Evolutionary conservation across 2,797 vertebrate genomes (phyloP).

Genomic region (Trematomus bernacchii): DNA sequence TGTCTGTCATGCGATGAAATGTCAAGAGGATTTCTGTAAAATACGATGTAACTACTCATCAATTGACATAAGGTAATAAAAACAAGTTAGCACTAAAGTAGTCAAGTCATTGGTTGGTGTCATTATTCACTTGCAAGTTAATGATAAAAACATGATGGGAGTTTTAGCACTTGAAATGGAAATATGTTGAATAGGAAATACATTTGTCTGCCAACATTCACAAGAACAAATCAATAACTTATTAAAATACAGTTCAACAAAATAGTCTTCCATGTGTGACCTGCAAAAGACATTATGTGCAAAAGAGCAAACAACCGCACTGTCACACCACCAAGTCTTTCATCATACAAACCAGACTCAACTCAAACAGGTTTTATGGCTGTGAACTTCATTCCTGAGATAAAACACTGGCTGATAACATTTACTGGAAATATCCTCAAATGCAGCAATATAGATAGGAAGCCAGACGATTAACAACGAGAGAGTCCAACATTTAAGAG

Average conservation of each 20-base stretch:
- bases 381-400: background rate
- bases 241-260: background rate
- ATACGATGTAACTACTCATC: constrained; percentile 53
- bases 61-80: constrained; percentile 71
- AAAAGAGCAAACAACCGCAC: no score
- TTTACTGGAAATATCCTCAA: constrained; percentile 5
- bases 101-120: background rate
- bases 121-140: background rate
- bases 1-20: constrained; percentile 22
- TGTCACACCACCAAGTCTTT: no score
- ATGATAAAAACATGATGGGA: no score
- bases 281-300: background rate
- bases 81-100: constrained; percentile 35
- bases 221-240: background rate
- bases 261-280: background rate
- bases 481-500: constrained; percentile 18
- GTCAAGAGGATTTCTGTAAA: constrained; percentile 61
- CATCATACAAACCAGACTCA: no score
- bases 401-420: background rate
- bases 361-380: background rate
- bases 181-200: background rate
- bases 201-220: background rate
- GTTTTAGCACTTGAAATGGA: no score
- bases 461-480: background rate
- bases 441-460: background rate